Evolutionary conservation across 1,140 invertebrate species (phyloP).

Genomic region (Lepidurus arcticus): DNA sequence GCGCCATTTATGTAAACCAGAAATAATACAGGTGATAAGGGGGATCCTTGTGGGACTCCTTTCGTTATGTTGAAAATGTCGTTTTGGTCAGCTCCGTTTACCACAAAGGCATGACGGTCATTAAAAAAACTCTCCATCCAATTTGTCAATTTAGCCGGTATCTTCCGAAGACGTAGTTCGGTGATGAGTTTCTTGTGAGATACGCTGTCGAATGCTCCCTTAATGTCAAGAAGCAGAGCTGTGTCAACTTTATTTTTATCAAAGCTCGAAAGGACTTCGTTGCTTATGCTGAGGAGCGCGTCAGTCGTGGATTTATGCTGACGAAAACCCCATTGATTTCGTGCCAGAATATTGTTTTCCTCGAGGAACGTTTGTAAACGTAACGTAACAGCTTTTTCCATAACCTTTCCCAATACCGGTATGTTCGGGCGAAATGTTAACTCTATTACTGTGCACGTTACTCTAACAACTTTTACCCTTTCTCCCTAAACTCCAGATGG

Average conservation of each 20-base stretch:
- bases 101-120: neutral
- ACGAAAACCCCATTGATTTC: constrained; percentile 23
- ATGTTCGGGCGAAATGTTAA: no score
- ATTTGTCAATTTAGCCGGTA: neutral
- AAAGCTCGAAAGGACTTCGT: constrained; percentile 1
- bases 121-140: neutral
- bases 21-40: constrained; percentile 1
- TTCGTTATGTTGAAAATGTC: neutral
- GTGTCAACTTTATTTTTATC: neutral
- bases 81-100: neutral
- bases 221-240: neutral
- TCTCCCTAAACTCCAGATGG: no score
- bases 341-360: constrained; percentile 20
- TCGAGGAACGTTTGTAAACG: neutral
- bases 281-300: neutral
- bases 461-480: no score
- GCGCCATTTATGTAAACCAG: constrained; percentile 12
- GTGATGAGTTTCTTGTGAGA: constrained; percentile 19
- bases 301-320: constrained; percentile 19
- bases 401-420: constrained; percentile 11
- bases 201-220: constrained; percentile 24
- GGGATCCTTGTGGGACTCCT: constrained; percentile 17
- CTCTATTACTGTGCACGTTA: no score
- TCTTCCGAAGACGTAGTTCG: neutral
- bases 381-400: neutral